phyloP scores from a whole-genome alignment of 2,888 invertebrate genomes.

The Sesamia inferens region DNA sequence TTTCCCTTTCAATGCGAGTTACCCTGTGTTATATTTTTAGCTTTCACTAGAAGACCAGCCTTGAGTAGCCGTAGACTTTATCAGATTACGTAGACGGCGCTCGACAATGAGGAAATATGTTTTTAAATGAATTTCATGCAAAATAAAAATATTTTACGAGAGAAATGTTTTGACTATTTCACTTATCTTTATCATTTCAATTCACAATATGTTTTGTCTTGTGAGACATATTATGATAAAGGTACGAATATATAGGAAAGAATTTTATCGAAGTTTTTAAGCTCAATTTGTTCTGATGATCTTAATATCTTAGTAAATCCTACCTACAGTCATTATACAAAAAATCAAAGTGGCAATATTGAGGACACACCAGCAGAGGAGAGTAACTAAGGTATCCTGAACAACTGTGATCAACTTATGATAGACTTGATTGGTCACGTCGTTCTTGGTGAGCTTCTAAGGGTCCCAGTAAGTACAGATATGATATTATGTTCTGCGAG shows the following conservation, averaged over 20 bases:
- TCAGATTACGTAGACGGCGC: slow-evolving; percentile 64
- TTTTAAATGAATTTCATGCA: slow-evolving; percentile 67
- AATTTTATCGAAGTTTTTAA: neutral
- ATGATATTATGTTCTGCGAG: too few relatives aligned
- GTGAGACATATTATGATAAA: neutral
- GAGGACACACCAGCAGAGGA: too few relatives aligned
- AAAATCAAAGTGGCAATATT: neutral
- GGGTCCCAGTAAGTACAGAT: too few relatives aligned
- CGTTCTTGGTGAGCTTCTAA: too few relatives aligned
- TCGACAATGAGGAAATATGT: slow-evolving; percentile 70
- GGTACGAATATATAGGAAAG: neutral
- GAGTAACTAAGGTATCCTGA: too few relatives aligned
- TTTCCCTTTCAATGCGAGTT: too few relatives aligned
- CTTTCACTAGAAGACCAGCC: slow-evolving; percentile 2
- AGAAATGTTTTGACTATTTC: slow-evolving; percentile 49
- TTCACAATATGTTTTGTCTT: slow-evolving; percentile 28
- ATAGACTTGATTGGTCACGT: too few relatives aligned
- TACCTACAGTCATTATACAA: neutral
- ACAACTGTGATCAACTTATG: too few relatives aligned
- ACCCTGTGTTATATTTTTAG: neutral
- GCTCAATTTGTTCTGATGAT: neutral
- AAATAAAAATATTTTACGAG: slow-evolving; percentile 62
- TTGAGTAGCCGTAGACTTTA: slow-evolving; percentile 60
- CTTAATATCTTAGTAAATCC: neutral
- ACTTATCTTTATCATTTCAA: slow-evolving; percentile 34